Base-by-base conservation (phyloP, 23 tunicate species). In the Oikopleura dioica region DNA sequence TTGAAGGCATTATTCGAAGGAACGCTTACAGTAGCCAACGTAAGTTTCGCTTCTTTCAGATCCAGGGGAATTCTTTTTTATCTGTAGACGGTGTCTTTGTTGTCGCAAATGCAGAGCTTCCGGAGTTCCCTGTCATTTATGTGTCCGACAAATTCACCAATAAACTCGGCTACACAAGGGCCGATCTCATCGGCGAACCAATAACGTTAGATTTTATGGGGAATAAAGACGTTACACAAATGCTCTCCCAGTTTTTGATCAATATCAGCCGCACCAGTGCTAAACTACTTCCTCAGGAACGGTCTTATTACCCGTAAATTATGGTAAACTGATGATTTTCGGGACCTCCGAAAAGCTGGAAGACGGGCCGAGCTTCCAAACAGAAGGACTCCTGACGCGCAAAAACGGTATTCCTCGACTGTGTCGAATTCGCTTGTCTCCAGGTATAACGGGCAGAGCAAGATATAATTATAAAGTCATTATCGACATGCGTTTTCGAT, bases 21-120 rank as follows among this genome's bases (percentile, higher is more conserved):
- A 63, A 63, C 26, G 72, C 72, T 63, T 63, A 63, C 72, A 63
- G 72, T 28, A 63, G 30, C 72, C 72, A 63, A 63, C 72, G 72
- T 63, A 16, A 24, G 72, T 9, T n/a, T n/a, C n/a, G n/a, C n/a
- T n/a, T n/a, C n/a, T n/a, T n/a, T n/a, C n/a, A n/a, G n/a, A n/a
- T n/a, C n/a, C n/a, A n/a, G n/a, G n/a, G n/a, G n/a, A n/a, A n/a
- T n/a, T n/a, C n/a, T n/a, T n/a, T n/a, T n/a, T n/a, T n/a, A n/a
- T n/a, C n/a, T 63, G 16, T 63, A 63, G 72, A 63, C 26, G 72
- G 72, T 16, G 72, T 63, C 32, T 63, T 63, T 63, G 4, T 63
- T 23, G 72, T 63, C 32, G 72, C 72, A 16, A 63, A 63, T 28
- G 72, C 72, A 28, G 30, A 63, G 26, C 33, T 63, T 21, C 26